Evolutionary conservation across 2,113 vertebrate species (phyloP).

Genomic region (Maccullochella peelii): DNA sequence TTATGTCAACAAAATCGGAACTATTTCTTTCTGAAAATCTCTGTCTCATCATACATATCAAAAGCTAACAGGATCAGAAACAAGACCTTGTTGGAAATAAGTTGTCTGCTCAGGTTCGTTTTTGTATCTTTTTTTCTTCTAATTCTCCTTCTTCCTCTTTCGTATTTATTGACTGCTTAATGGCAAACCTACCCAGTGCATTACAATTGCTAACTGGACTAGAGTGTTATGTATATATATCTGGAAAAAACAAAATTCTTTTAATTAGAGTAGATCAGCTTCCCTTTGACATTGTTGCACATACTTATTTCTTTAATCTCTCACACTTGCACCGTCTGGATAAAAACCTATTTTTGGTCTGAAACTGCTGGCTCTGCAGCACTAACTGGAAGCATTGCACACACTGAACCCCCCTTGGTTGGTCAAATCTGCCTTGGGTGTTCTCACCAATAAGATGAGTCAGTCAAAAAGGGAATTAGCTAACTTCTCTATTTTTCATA

Average conservation of each 20-base stretch:
- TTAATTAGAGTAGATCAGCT: neutral
- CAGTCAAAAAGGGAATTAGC: constrained; percentile 40
- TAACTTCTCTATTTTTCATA: constrained; percentile 43
- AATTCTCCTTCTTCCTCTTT: neutral
- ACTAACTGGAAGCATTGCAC: constrained; percentile 27
- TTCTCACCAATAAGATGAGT: constrained; percentile 50
- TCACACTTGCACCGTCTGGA: neutral
- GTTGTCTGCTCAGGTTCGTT: neutral
- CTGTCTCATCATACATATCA: neutral
- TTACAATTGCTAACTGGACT: neutral
- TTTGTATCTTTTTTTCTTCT: neutral
- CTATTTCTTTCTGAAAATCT: constrained; percentile 1
- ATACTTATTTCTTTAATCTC: neutral
- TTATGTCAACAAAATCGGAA: constrained; percentile 26
- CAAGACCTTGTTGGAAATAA: constrained; percentile 8
- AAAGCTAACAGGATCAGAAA: constrained; percentile 6
- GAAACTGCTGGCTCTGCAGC: constrained; percentile 43
- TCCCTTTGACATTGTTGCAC: constrained; percentile 2
- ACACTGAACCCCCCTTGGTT: constrained; percentile 22
- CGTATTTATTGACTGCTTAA: neutral
- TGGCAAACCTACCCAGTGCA: neutral
- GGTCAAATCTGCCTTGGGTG: constrained; percentile 31
- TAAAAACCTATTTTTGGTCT: constrained; percentile 17
- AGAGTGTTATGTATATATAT: neutral
- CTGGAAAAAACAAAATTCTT: neutral